A percentile compares a stretch with the other conserved stretches of the same genome.
These are phyloP conservation scores for Resseliella maxima DNA, from an alignment of 2,888 invertebrate genomes.

Conservation along the genomic window DNA sequence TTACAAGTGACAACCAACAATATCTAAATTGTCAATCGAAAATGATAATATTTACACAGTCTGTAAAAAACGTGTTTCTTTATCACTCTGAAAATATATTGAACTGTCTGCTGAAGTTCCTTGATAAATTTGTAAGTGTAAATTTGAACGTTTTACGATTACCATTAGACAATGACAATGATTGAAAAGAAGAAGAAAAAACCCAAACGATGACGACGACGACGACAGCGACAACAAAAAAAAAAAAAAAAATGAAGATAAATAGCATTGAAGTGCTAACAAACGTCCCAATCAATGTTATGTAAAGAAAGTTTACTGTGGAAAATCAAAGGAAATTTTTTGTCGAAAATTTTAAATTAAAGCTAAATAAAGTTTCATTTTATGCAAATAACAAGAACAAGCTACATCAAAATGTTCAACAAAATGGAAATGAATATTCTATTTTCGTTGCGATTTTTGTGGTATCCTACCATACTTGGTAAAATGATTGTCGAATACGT, in stretches of 20 bases:
- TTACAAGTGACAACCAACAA: background rate
- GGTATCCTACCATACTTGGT: background rate
- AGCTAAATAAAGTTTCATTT: conserved; percentile 12
- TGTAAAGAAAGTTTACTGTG: background rate
- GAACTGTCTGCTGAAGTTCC: background rate
- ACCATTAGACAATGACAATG: no score
- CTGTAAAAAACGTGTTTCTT: background rate
- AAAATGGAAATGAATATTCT: background rate
- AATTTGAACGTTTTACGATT: background rate
- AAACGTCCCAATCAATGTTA: conserved; percentile 1
- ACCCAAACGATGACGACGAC: no score
- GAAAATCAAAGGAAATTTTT: background rate
- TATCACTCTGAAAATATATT: background rate
- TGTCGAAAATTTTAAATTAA: background rate
- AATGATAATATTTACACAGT: background rate
- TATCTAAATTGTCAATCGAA: background rate
- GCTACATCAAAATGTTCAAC: background rate
- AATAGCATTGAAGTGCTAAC: background rate
- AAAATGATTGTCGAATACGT: background rate
- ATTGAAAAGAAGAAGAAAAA: no score
- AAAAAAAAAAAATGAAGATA: background rate
- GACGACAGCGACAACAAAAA: background rate
- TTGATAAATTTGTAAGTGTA: background rate
- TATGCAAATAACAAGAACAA: background rate
- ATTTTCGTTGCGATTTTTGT: background rate